phyloP scores from a whole-genome alignment of 2,797 vertebrate genomes.

The Cirrhinus molitorella region DNA sequence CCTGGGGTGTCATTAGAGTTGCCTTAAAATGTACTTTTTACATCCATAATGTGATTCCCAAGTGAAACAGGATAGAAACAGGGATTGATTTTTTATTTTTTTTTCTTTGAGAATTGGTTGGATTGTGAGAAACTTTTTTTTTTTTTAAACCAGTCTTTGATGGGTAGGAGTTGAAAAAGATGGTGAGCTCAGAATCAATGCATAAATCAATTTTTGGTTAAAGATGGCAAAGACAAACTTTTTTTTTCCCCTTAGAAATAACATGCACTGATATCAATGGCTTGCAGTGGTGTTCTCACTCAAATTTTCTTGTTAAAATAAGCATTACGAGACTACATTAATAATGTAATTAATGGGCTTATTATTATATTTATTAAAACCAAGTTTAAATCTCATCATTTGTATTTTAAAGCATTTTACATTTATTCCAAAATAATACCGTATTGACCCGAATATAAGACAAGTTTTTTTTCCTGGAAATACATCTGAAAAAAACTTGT shows the following conservation, averaged over 20 bases:
- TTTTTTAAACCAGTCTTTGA: background rate
- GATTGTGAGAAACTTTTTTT: background rate
- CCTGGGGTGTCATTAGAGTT: background rate
- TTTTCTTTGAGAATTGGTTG: background rate
- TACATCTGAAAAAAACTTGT: too few species aligned
- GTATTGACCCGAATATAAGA: too few species aligned
- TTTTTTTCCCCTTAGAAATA: constrained; percentile 1
- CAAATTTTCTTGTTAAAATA: too few species aligned
- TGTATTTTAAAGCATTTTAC: too few species aligned
- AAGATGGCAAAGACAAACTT: background rate
- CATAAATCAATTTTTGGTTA: background rate
- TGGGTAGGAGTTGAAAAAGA: background rate
- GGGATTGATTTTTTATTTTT: background rate
- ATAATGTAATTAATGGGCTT: too few species aligned
- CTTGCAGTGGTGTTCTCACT: too few species aligned
- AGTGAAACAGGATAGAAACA: background rate
- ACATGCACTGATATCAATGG: background rate
- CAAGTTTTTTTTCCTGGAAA: too few species aligned
- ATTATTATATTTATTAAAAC: too few species aligned
- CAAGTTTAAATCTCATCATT: too few species aligned
- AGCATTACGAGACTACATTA: too few species aligned
- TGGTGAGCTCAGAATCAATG: background rate
- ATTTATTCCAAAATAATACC: too few species aligned
- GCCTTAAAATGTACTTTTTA: background rate
- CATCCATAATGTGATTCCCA: background rate